Base-by-base conservation (phyloP, 2,797 vertebrate genomes). In the Protonibea diacanthus region DNA sequence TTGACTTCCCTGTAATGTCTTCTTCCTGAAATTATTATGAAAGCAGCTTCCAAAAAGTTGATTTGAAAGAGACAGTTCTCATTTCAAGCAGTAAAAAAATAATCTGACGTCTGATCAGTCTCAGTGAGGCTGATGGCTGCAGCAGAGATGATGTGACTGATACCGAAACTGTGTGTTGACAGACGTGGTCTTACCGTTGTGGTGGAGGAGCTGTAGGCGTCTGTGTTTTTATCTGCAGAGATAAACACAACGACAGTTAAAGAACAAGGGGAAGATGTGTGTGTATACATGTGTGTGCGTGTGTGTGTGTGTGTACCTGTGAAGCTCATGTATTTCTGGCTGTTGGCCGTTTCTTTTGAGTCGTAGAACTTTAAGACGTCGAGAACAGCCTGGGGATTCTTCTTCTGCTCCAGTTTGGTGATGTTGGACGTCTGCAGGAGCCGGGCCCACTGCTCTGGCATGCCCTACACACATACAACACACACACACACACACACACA, bases 281-380 rank as follows among this genome's bases (percentile, higher is more conserved):
- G 53, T 73, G 53, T 51, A n/a, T 38, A n/a, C 40, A 27, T 53
- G 33, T 29, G 33, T 52, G 69, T 44, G 25, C 25, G 44, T 71
- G 45, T 62, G 45, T 33, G 60, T n/a, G 25, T 63, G 29, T 55
- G 47, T 20, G 9, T 79, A 97, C 97, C 97, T 93, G 97, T 98
- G 89, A 99, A 99, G 89, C 97, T 99, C 98, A 99, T 99, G 86
- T 99, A 99, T 74, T 99, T 99, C 94, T 99, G 97, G 88, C 96
- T 98, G 88, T 97, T 99, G 66, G 95, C 92, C 2, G 95, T 98
- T 93, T 98, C 97, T 86, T 98, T 98, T 2, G 97, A 98, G 88
- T 98, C 97, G 70, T 98, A 99, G 92, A 99, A 98, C 86, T 98
- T 97, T 56, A 99, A 87, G 0, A 98, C 97, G 0, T 99, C 97